Percentiles rank a stretch among this genome's conserved stretches.
Evolutionary conservation across 1,140 invertebrate genomes (phyloP).

Genomic region (Platyura marginata): DNA sequence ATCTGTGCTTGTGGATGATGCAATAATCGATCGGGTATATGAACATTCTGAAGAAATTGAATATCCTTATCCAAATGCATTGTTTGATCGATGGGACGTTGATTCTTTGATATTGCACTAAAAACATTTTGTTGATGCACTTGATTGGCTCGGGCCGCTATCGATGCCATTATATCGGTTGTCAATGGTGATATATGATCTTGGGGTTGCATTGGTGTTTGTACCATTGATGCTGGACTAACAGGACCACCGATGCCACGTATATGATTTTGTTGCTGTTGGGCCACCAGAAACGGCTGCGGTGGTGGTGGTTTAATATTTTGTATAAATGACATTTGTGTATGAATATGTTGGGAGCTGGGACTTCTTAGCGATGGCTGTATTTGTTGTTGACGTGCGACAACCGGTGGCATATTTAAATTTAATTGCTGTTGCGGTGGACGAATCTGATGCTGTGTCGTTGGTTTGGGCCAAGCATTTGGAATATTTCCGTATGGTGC

Average conservation of each 20-base stretch:
- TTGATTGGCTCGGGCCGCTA: not conserved
- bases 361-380: not conserved
- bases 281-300: not conserved
- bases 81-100: not conserved
- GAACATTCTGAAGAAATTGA: slow-evolving; percentile 33
- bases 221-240: not conserved
- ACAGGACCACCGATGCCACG: not conserved
- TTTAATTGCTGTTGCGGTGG: slow-evolving; percentile 5
- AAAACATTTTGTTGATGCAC: slow-evolving; percentile 1
- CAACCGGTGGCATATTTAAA: not conserved
- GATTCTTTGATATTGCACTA: not conserved
- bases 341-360: slow-evolving; percentile 1
- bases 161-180: slow-evolving; percentile 1
- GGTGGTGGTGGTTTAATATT: not conserved
- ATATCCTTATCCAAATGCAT: slow-evolving; percentile 21
- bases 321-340: slow-evolving; percentile 1
- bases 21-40: slow-evolving; percentile 11
- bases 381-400: not conserved
- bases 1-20: slow-evolving; percentile 16
- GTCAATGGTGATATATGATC: not conserved
- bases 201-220: not conserved
- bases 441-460: not conserved
- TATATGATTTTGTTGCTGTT: not conserved
- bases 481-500: slow-evolving; percentile 2
- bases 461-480: not conserved